Conservation (phyloP, 2,113 vertebrate genomes). For the Bubo bubo region DNA sequence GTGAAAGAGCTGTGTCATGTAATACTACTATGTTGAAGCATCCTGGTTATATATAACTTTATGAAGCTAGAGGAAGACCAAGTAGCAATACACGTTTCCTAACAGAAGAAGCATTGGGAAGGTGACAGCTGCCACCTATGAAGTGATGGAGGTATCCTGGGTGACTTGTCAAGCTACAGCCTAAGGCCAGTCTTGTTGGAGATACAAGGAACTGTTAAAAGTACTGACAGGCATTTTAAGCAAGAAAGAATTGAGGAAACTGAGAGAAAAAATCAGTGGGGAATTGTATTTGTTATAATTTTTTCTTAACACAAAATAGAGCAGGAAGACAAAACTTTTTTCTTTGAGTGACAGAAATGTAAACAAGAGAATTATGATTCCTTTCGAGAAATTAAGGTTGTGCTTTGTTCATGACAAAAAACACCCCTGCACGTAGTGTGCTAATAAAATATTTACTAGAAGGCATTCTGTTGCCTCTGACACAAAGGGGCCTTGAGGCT, state of each 20-base stretch:
- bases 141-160: conserved; percentile 64
- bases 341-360: conserved; percentile 47
- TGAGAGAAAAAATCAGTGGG: not conserved
- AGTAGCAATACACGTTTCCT: not conserved
- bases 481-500: conserved; percentile 1
- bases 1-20: not conserved
- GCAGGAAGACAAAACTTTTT: conserved; percentile 6
- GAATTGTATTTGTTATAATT: conserved; percentile 35
- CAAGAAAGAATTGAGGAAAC: conserved; percentile 54
- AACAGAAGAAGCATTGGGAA: conserved; percentile 19
- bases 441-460: conserved; percentile 43
- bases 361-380: conserved; percentile 64
- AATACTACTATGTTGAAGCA: not conserved
- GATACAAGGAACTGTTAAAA: conserved; percentile 69
- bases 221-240: conserved; percentile 70
- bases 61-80: not conserved
- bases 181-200: conserved; percentile 73
- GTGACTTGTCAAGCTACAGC: conserved; percentile 71
- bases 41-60: not conserved
- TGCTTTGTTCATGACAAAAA: conserved; percentile 43
- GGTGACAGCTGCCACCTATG: conserved; percentile 68
- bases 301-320: conserved; percentile 30
- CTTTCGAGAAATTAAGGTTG: conserved; percentile 43
- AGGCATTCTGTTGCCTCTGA: conserved; percentile 2
- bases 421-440: not conserved